A percentile compares a stretch with the other conserved stretches of the same genome.
Evolutionary conservation across 1,140 invertebrate species (phyloP).

Genomic region (Drosophila triauraria): DNA sequence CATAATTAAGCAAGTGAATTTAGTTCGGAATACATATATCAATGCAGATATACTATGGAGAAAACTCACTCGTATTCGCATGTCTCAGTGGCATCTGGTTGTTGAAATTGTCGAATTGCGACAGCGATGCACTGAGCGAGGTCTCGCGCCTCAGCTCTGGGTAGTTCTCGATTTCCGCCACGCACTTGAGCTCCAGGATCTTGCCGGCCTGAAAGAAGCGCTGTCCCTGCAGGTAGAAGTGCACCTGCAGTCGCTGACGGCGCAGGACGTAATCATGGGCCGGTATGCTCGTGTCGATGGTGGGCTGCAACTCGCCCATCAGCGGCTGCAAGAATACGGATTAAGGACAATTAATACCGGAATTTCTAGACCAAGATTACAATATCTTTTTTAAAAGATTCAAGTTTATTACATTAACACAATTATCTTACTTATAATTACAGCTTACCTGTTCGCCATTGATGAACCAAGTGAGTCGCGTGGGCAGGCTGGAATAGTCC

Average conservation of each 20-base stretch:
- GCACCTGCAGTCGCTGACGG: constrained; percentile 73
- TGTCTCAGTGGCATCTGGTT: constrained; percentile 81
- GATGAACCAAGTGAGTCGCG: constrained; percentile 88
- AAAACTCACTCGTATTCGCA: constrained; percentile 64
- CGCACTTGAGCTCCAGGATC: constrained; percentile 78
- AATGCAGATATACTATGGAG: background rate
- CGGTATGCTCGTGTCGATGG: constrained; percentile 74
- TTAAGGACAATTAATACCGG: background rate
- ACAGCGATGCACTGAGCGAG: constrained; percentile 64
- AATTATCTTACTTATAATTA: too few species aligned
- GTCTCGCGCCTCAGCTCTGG: constrained; percentile 76
- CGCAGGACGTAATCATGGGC: constrained; percentile 81
- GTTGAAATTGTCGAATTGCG: constrained; percentile 80
- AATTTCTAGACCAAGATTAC: too few species aligned
- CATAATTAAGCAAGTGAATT: background rate
- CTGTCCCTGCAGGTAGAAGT: constrained; percentile 80
- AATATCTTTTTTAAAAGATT: too few species aligned
- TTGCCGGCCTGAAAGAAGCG: constrained; percentile 71
- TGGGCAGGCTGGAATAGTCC: constrained; percentile 87
- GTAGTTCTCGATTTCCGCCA: constrained; percentile 84
- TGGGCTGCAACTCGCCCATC: constrained; percentile 74
- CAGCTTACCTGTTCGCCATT: constrained; percentile 87
- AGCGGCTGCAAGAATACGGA: constrained; percentile 51
- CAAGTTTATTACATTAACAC: too few species aligned
- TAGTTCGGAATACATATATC: background rate